phyloP scores from a whole-genome alignment of 2,888 invertebrate species.

The Neocrepidodera transversa region DNA sequence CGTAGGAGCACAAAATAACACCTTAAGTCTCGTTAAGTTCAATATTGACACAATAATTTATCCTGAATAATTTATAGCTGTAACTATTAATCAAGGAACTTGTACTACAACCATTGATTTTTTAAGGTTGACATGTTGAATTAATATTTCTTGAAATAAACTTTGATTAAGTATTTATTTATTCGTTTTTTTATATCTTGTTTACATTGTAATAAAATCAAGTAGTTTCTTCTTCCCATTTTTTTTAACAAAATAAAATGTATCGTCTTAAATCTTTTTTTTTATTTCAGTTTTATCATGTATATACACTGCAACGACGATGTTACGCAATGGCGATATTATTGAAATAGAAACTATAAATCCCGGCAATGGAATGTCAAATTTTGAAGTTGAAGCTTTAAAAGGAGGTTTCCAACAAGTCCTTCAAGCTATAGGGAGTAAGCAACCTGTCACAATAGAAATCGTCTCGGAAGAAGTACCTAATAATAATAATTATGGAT shows the following conservation, averaged over 20 bases:
- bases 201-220: too few relatives aligned
- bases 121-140: conserved; percentile 1
- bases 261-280: background rate
- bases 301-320: background rate
- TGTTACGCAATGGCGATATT: conserved; percentile 5
- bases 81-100: conserved; percentile 13
- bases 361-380: background rate
- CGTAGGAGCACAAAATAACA: conserved; percentile 8
- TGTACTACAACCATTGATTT: background rate
- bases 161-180: background rate
- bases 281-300: conserved; percentile 7
- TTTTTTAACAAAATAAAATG: too few relatives aligned
- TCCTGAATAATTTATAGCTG: conserved; percentile 15
- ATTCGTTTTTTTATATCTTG: background rate
- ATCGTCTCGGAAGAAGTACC: background rate
- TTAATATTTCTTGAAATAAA: background rate
- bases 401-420: background rate
- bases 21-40: conserved; percentile 8
- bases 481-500: background rate
- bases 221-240: too few relatives aligned
- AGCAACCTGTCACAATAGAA: conserved; percentile 1
- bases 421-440: background rate
- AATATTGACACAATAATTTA: conserved; percentile 19
- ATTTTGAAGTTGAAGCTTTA: background rate
- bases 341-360: background rate